Evolutionary conservation across 2,113 vertebrate genomes (phyloP).

Genomic region (Pitta sordida): DNA sequence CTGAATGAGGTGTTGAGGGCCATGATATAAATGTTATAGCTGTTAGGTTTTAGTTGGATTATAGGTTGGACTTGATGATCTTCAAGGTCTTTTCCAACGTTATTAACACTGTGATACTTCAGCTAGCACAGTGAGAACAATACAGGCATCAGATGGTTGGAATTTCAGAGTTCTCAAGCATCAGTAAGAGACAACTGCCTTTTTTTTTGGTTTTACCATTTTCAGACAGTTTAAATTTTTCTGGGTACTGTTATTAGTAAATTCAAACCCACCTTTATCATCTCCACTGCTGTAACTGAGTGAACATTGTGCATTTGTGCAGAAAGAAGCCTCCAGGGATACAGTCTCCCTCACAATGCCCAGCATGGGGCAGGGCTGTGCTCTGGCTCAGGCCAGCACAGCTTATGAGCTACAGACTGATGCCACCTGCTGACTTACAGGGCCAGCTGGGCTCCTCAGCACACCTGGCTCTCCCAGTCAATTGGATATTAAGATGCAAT

Average conservation of each 20-base stretch:
- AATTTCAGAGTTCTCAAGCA: not conserved
- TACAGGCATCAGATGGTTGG: not conserved
- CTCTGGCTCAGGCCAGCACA: not conserved
- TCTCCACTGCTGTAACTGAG: not conserved
- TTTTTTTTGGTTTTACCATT: not conserved
- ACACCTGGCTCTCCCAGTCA: not conserved
- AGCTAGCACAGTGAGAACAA: not conserved
- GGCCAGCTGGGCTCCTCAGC: not conserved
- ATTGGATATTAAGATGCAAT: not conserved
- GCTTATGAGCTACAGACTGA: not conserved
- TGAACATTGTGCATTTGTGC: not conserved
- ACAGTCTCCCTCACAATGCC: not conserved
- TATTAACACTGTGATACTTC: too few species aligned
- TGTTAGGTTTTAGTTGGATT: too few species aligned
- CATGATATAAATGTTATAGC: too few species aligned
- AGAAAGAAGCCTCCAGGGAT: not conserved
- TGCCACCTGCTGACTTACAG: not conserved
- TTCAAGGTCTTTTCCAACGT: too few species aligned
- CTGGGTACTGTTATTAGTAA: not conserved
- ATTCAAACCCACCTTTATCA: not conserved
- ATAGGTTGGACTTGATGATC: too few species aligned
- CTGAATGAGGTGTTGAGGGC: too few species aligned
- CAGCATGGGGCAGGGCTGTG: not conserved
- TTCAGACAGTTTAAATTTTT: not conserved
- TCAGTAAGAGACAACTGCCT: not conserved